Evolutionary conservation across 2,797 vertebrate species (phyloP).

Genomic region (Parotocinclus haroldoi): DNA sequence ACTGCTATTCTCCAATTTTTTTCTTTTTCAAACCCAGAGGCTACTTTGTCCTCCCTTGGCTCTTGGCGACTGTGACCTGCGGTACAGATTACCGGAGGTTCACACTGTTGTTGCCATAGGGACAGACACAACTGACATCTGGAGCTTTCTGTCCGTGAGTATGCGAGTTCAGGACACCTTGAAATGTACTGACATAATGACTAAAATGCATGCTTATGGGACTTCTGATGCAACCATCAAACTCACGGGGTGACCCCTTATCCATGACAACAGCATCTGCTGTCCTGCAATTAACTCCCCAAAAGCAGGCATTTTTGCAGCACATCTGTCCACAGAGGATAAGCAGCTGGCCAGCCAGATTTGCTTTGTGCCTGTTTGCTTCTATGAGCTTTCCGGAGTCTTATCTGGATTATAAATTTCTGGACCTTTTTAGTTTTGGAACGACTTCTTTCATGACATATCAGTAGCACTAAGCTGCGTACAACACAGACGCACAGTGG

Average conservation of each 20-base stretch:
- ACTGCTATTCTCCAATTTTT: constrained; percentile 23
- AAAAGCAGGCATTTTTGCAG: constrained; percentile 5
- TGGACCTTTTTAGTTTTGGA: no score
- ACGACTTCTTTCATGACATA: no score
- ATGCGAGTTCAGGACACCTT: background rate
- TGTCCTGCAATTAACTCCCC: background rate
- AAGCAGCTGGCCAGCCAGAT: no score
- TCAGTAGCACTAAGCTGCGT: no score
- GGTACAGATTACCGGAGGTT: constrained; percentile 42
- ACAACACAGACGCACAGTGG: no score
- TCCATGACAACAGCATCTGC: constrained; percentile 22
- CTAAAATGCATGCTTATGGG: constrained; percentile 22
- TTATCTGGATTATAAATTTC: no score
- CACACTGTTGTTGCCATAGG: constrained; percentile 54
- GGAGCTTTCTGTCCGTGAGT: constrained; percentile 32
- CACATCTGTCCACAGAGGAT: constrained; percentile 2
- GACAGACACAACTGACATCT: constrained; percentile 61
- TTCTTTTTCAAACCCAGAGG: no score
- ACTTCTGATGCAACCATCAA: constrained; percentile 14
- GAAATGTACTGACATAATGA: constrained; percentile 38
- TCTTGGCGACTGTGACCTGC: constrained; percentile 33
- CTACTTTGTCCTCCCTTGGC: constrained; percentile 41
- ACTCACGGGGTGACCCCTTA: constrained; percentile 6
- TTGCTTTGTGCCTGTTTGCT: no score
- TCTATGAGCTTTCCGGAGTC: no score